Evolutionary conservation across 1,140 invertebrate genomes (phyloP).

Genomic region (Caerostris darwini): DNA sequence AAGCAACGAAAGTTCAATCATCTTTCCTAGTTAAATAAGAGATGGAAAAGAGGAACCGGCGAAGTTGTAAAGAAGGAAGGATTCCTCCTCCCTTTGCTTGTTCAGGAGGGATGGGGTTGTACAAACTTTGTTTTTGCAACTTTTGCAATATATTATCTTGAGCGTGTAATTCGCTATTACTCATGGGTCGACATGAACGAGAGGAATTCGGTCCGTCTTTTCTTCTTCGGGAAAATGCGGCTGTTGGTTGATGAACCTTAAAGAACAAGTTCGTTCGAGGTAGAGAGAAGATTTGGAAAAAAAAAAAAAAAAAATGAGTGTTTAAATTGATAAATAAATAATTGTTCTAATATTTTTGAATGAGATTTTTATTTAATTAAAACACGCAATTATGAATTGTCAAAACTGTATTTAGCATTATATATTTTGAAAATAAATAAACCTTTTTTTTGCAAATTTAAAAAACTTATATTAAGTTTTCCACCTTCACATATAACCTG

Average conservation of each 20-base stretch:
- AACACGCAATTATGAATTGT: no score
- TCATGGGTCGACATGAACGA: constrained; percentile 19
- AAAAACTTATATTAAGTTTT: no score
- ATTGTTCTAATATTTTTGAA: background rate
- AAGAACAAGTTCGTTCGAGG: background rate
- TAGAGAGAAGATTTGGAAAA: background rate
- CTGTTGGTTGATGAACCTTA: background rate
- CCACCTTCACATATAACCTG: no score
- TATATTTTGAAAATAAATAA: no score
- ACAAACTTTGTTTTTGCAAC: constrained; percentile 2
- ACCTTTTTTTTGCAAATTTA: no score
- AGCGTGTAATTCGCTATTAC: constrained; percentile 12
- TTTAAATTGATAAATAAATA: background rate
- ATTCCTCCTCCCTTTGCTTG: background rate
- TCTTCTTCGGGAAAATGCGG: background rate
- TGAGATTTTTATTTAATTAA: no score
- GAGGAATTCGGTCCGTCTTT: background rate
- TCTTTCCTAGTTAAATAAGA: constrained; percentile 31
- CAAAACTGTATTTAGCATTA: no score
- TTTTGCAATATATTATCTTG: background rate
- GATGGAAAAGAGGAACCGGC: background rate
- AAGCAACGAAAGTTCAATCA: constrained; percentile 68
- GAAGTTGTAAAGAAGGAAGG: constrained; percentile 32
- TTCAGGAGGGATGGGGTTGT: background rate
- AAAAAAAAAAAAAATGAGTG: background rate